A percentile compares a stretch with the other conserved stretches of the same genome.
phyloP scores from a whole-genome alignment of 2,888 invertebrate genomes.

The Crematogaster levior region DNA sequence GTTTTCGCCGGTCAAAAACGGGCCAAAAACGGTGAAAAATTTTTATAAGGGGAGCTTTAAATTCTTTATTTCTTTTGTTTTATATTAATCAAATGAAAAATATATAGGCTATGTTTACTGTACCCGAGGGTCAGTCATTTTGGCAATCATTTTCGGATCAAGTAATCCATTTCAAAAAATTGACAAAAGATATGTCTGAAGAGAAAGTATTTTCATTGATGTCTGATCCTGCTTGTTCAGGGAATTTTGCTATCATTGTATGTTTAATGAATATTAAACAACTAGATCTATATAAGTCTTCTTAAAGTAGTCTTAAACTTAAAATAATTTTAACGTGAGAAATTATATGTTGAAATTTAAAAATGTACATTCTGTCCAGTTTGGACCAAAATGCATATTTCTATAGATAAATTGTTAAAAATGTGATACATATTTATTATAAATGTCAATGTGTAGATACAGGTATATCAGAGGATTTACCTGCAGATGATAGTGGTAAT shows the following conservation, averaged over 20 bases:
- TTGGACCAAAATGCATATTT: too few species aligned
- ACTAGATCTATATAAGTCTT: neutral
- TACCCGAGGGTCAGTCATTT: slow-evolving; percentile 89
- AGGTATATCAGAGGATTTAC: slow-evolving; percentile 59
- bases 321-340: neutral
- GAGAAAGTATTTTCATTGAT: slow-evolving; percentile 88
- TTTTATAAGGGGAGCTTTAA: too few species aligned
- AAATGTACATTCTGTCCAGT: neutral
- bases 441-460: slow-evolving; percentile 56
- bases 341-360: neutral
- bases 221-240: slow-evolving; percentile 88
- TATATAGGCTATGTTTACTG: slow-evolving; percentile 88
- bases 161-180: slow-evolving; percentile 89
- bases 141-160: slow-evolving; percentile 91
- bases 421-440: slow-evolving; percentile 1
- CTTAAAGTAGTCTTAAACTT: too few species aligned
- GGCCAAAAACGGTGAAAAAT: too few species aligned
- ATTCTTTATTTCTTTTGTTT: slow-evolving; percentile 37
- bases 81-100: slow-evolving; percentile 51
- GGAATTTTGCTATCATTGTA: slow-evolving; percentile 60
- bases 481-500: slow-evolving; percentile 68
- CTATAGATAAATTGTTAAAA: too few species aligned
- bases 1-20: too few species aligned
- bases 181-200: slow-evolving; percentile 88
- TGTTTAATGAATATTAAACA: neutral